Conservation (phyloP, 30 jellyfish, hydroid and myxozoan genomes). For the Hydra vulgaris region DNA sequence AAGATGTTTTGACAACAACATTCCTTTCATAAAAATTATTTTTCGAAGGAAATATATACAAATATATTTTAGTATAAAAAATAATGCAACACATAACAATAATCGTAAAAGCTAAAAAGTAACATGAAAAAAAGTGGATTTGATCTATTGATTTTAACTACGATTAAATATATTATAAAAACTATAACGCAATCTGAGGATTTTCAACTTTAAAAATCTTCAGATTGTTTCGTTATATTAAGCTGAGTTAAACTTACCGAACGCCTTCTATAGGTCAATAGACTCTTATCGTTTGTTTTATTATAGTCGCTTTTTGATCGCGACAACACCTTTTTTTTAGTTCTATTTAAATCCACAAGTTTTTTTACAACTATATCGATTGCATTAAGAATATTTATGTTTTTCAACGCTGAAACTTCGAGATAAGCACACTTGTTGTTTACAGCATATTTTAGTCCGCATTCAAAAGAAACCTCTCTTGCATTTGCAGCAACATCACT, state of each 20-base stretch:
- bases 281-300: neutral
- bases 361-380: slow-evolving; percentile 21
- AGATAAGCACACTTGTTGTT: slow-evolving; percentile 12
- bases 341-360: neutral
- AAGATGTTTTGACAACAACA: too few relatives aligned
- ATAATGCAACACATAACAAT: too few relatives aligned
- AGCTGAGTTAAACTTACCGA: neutral
- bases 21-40: too few relatives aligned
- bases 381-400: slow-evolving; percentile 9
- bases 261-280: neutral
- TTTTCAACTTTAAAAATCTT: too few relatives aligned
- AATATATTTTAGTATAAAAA: too few relatives aligned
- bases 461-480: slow-evolving; percentile 26
- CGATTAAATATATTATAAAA: too few relatives aligned
- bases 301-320: neutral
- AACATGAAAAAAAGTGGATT: too few relatives aligned
- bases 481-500: neutral
- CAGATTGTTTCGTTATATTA: too few relatives aligned
- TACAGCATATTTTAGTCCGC: slow-evolving; percentile 22
- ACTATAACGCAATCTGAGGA: too few relatives aligned
- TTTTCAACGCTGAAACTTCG: slow-evolving; percentile 24
- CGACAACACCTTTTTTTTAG: neutral
- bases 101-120: too few relatives aligned
- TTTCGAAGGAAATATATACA: too few relatives aligned
- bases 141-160: too few relatives aligned